These are phyloP conservation scores for Diorhabda carinulata DNA, from an alignment of 1,140 invertebrate genomes.

Conservation along the genomic window DNA sequence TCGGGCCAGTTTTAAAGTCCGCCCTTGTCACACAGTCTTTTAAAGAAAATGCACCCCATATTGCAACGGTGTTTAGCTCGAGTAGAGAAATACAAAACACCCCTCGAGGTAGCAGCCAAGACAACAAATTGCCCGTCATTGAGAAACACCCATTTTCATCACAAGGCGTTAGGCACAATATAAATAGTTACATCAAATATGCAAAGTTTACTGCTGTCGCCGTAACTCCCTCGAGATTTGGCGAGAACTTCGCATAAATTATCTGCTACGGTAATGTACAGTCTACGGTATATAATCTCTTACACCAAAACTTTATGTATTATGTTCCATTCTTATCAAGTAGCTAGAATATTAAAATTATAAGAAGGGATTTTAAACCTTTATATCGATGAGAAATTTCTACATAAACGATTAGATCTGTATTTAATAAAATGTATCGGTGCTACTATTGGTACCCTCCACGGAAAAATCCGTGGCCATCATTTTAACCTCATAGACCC, in stretches of 20 bases:
- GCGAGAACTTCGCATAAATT: slow-evolving; percentile 5
- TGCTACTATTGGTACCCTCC: no score
- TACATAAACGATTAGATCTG: no score
- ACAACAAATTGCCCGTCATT: slow-evolving; percentile 23
- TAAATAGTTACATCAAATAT: slow-evolving; percentile 21
- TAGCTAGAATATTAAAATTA: no score
- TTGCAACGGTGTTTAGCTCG: slow-evolving; percentile 13
- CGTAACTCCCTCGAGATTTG: slow-evolving; percentile 8
- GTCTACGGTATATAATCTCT: slow-evolving; percentile 11
- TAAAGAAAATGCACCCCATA: slow-evolving; percentile 2
- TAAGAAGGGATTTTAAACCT: no score
- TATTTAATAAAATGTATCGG: no score
- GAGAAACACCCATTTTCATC: slow-evolving; percentile 22
- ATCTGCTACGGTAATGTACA: not conserved
- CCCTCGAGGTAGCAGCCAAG: slow-evolving; percentile 5
- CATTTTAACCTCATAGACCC: no score
- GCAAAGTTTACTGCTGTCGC: slow-evolving; percentile 11
- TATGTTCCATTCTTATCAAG: no score
- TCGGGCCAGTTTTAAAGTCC: not conserved
- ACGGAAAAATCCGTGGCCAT: no score
- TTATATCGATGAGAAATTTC: no score
- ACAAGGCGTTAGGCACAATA: slow-evolving; percentile 22
- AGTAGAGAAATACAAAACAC: slow-evolving; percentile 16
- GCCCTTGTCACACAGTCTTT: not conserved
- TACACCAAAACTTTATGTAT: not conserved